Evolutionary conservation across 1,140 invertebrate genomes (phyloP), one percentile per base, ranked within the genome.

Genomic region (Rhizoglyphus robini): DNA sequence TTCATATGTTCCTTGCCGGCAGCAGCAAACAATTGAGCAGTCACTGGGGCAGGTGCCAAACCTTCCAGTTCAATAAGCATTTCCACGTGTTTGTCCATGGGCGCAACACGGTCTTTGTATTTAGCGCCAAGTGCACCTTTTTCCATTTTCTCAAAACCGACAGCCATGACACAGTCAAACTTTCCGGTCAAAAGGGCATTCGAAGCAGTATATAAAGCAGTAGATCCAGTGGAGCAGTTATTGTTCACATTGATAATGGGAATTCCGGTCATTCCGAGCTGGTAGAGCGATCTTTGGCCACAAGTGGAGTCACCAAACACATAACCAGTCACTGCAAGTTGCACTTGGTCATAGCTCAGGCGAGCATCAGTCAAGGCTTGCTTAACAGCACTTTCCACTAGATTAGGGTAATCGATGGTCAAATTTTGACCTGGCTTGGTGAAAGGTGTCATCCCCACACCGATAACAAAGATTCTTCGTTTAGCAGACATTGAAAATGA

Each of bases 141-240:
- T 70, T 94, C 85, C 96, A 99, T 99, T 77, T 97, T 98, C 73
- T 99, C 96, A 76, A 98, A 99, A 3, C 96, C 96, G 49, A 97
- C 73, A 23, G 93, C 95, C 41, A 99, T 75, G 0, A 88, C 86
- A 75, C 95, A 93, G 73, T 96, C 85, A 20, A 83, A 81, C 69
- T 83, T 79, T 13, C 90, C 90, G 70, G 86, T 83, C 78, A 92
- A 85, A 23, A 99, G 79, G 8, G 96, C 81, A 75, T 97, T 90
- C 73, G 94, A 94, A 0, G 84, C 92, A 72, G 99, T 77, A 66
- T 85, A 83, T 0, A 99, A 74, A 2, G 95, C 95, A 61, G 88
- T 90, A 0, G 94, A 90, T 13, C 96, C 96, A 23, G 92, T 97
- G 0, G 95, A 87, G 74, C 96, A 99, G 73, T 96, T 96, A 74